These are phyloP conservation scores for Pemphredon lugubris DNA, from an alignment of 2,888 invertebrate species.

Conservation along the genomic window DNA sequence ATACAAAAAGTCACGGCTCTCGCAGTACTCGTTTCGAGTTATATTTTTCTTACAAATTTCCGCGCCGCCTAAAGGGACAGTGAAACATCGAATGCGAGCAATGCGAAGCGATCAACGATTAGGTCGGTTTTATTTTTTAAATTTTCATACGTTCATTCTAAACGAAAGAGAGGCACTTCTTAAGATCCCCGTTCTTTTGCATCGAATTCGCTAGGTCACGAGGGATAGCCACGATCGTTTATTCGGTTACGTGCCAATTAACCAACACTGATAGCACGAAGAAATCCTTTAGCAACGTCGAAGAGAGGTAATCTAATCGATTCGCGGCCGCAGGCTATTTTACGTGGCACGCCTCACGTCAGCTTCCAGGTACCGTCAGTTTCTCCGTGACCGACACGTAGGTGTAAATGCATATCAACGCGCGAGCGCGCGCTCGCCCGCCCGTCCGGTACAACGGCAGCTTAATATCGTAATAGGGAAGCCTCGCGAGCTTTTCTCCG, in stretches of 20 bases:
- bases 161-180: no score
- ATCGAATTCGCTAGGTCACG: neutral
- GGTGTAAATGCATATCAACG: slow-evolving; percentile 32
- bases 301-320: slow-evolving; percentile 45
- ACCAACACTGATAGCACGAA: slow-evolving; percentile 39
- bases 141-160: no score
- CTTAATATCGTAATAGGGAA: slow-evolving; percentile 36
- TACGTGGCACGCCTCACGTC: slow-evolving; percentile 32
- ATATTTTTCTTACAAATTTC: no score
- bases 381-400: slow-evolving; percentile 41
- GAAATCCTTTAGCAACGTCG: slow-evolving; percentile 50
- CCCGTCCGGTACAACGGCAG: neutral
- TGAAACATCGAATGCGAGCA: no score
- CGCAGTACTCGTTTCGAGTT: no score
- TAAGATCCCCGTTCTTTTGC: neutral
- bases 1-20: no score
- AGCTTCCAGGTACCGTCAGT: slow-evolving; percentile 41
- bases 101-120: no score
- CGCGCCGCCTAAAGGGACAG: no score
- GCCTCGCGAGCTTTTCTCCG: slow-evolving; percentile 9
- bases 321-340: slow-evolving; percentile 52
- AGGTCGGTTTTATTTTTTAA: no score
- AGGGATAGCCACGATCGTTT: slow-evolving; percentile 24
- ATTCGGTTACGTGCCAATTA: slow-evolving; percentile 55
- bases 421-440: no score